phyloP scores from a whole-genome alignment of 2,113 vertebrate species.

The Heterocephalus glaber region DNA sequence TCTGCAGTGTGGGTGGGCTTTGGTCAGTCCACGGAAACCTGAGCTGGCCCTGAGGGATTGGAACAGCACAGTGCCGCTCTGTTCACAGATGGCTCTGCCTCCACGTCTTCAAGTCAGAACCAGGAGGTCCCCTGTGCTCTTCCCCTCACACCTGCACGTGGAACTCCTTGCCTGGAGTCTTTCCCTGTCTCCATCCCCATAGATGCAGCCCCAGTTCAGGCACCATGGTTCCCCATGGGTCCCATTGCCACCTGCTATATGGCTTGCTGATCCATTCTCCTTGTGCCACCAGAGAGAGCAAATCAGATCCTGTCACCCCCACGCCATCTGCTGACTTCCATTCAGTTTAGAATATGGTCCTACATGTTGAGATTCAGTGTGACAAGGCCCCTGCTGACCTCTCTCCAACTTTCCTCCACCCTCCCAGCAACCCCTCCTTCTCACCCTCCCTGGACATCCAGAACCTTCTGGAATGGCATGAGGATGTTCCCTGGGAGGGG shows the following conservation, averaged over 20 bases:
- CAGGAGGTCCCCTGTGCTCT: not conserved
- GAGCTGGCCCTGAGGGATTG: not conserved
- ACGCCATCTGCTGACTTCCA: not conserved
- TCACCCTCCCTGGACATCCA: not conserved
- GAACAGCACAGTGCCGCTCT: fast-evolving
- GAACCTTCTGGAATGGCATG: too few relatives aligned
- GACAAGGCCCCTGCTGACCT: not conserved
- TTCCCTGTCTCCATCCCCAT: not conserved
- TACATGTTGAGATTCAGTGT: not conserved
- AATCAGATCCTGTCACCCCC: not conserved
- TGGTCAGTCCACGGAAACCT: not conserved
- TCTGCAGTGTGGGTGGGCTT: not conserved
- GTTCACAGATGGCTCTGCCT: too few relatives aligned
- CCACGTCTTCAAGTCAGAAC: not conserved
- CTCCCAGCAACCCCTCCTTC: not conserved
- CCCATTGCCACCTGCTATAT: too few relatives aligned
- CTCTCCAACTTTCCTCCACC: not conserved
- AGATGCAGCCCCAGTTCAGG: not conserved
- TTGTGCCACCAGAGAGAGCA: not conserved
- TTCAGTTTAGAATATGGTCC: not conserved
- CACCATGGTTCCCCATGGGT: fast-evolving
- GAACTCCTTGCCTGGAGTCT: fast-evolving
- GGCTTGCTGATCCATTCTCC: not conserved
- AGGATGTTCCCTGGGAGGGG: not conserved
- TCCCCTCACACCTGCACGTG: not conserved